These are phyloP conservation scores for Falco rusticolus DNA, from an alignment of 2,797 vertebrate genomes.

Conservation along the genomic window DNA sequence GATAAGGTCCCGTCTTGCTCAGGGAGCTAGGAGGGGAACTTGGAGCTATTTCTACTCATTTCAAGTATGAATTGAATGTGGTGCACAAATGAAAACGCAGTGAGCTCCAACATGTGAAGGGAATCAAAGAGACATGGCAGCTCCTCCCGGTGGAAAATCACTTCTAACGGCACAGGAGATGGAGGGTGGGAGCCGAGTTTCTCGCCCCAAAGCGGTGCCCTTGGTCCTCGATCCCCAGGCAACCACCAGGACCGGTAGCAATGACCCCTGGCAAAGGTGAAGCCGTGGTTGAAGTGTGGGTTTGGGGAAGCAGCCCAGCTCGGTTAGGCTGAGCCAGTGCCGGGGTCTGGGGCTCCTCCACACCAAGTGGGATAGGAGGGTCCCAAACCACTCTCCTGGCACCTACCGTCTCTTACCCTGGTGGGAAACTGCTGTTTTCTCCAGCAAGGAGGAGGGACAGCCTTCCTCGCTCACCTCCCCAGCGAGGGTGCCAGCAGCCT, in stretches of 20 bases:
- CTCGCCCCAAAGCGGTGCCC: not conserved
- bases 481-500: not conserved
- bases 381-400: not conserved
- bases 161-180: rapidly evolving
- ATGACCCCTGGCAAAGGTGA: not conserved
- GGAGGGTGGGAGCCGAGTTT: not conserved
- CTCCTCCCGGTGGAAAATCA: not conserved
- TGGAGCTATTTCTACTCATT: not conserved
- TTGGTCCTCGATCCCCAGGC: rapidly evolving
- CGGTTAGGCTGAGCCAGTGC: rapidly evolving
- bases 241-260: rapidly evolving
- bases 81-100: not conserved
- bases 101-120: not conserved
- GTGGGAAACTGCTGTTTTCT: not conserved
- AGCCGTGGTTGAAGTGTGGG: not conserved
- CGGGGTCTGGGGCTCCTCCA: not conserved
- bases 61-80: conserved; percentile 1
- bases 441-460: not conserved
- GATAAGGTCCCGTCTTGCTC: not conserved
- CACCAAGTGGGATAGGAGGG: rapidly evolving
- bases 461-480: not conserved
- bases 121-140: not conserved
- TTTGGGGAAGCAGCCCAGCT: not conserved
- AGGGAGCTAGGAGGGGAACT: conserved; percentile 14
- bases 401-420: not conserved